Conservation (phyloP, 2,888 invertebrate genomes). For the Scrobipalpa atriplicella region DNA sequence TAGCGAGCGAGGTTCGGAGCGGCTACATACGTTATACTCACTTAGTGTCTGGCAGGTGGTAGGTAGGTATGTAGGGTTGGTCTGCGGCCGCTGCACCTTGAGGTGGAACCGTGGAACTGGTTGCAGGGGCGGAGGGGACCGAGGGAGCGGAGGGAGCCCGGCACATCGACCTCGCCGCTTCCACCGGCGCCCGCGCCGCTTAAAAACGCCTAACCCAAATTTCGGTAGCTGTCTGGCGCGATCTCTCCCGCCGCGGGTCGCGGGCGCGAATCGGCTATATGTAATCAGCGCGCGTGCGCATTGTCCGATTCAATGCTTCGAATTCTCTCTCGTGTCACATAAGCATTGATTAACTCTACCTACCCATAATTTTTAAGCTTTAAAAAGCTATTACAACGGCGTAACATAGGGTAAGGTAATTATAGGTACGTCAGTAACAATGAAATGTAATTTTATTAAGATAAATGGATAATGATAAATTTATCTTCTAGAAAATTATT, state of each 20-base stretch:
- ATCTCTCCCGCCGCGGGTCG: constrained; percentile 61
- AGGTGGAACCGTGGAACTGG: constrained; percentile 81
- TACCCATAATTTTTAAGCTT: no score
- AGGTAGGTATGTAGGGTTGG: constrained; percentile 78
- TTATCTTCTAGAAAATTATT: no score
- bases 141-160: constrained; percentile 42
- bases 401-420: no score
- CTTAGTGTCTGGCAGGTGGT: constrained; percentile 80
- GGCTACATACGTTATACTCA: constrained; percentile 55
- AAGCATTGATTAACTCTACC: neutral
- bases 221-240: constrained; percentile 75
- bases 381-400: no score
- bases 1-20: constrained; percentile 27
- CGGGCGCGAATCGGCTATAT: constrained; percentile 51
- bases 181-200: constrained; percentile 54
- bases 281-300: constrained; percentile 66
- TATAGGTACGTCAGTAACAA: no score
- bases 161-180: constrained; percentile 74
- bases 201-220: constrained; percentile 78
- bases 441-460: no score
- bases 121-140: constrained; percentile 53
- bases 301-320: constrained; percentile 43
- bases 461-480: no score
- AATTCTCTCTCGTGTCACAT: constrained; percentile 41
- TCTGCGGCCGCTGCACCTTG: constrained; percentile 59